Percentiles rank a stretch among this genome's conserved stretches.
These are phyloP conservation scores for Phrynosoma blainvillii DNA, from an alignment of 2,113 vertebrate genomes.

Conservation along the genomic window DNA sequence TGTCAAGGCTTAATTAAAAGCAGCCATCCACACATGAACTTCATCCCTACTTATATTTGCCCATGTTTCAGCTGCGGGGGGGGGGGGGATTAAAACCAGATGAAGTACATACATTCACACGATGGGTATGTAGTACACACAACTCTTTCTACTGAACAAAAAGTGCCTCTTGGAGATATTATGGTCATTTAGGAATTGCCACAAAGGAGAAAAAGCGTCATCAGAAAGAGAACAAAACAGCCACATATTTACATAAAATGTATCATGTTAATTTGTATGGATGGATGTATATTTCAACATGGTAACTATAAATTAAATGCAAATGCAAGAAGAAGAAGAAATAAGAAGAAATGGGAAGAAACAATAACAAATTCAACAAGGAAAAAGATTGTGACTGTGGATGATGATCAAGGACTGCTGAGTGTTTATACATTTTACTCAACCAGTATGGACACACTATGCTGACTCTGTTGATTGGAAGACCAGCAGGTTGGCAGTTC, in stretches of 20 bases:
- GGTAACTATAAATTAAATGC: background rate
- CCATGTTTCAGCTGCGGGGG: background rate
- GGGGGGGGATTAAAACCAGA: background rate
- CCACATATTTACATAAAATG: background rate
- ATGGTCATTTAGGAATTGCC: background rate
- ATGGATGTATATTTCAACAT: background rate
- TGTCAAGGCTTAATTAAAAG: slow-evolving; percentile 38
- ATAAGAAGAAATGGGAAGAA: too few relatives aligned
- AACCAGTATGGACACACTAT: background rate
- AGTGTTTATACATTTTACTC: background rate
- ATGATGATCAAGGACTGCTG: background rate
- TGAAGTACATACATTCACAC: background rate
- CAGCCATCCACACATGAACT: background rate
- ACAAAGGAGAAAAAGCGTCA: background rate
- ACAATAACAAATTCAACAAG: background rate
- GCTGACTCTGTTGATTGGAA: too few relatives aligned
- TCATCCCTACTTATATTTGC: slow-evolving; percentile 12
- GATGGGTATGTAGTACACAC: background rate
- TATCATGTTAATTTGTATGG: background rate
- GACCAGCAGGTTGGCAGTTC: too few relatives aligned
- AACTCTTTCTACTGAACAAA: background rate
- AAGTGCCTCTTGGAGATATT: background rate
- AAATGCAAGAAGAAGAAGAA: background rate
- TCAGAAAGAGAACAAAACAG: background rate
- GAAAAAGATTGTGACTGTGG: background rate